Evolutionary conservation across 2,888 invertebrate genomes (phyloP), one percentile per base, ranked within the genome.

Genomic region (Eupithecia vulgata): DNA sequence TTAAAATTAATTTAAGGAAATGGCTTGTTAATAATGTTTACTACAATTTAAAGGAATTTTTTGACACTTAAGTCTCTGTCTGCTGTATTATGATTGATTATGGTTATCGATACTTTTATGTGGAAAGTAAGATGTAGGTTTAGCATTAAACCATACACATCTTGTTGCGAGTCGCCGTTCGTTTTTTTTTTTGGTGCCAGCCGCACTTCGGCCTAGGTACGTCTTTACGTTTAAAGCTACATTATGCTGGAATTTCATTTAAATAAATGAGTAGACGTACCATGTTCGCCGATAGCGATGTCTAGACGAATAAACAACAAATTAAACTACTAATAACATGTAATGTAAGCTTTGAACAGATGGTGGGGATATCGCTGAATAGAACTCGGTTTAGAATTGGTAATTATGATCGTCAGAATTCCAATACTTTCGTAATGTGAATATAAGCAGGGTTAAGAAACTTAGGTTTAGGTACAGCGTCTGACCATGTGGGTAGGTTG

Each of bases 241-340:
- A 34, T 61, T 61, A 61, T 61, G 61, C 61, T 17, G 34, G 34
- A 30, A 79, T 52, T 73, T 40, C 30, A 67, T 25, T 25, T 12
- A 57, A 5, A 48, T 61, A 68, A n/a, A 52, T 66, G 64, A 62
- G 64, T 75, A 72, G 64, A 70, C 68, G 40, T 62, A 70, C 70
- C 76, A 70, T 72, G 71, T 68, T 76, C 42, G 34, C 64, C 67
- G 66, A 73, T 75, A 76, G 72, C 75, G 68, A 75, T 52, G 80
- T 80, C 80, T 80, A 80, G 80, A 80, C 80, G 62, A 72, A 75
- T 76, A 78, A 78, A 78, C 74, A 71, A 75, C 75, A 57, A 73
- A 68, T 73, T 75, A 69, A 71, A 75, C 76, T 71, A 67, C 68
- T 78, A 61, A 73, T 70, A 75, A 62, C 70, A 73, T 76, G 72